Base-by-base conservation (phyloP, 2,888 invertebrate genomes). In the Ophioninae sp. region DNA sequence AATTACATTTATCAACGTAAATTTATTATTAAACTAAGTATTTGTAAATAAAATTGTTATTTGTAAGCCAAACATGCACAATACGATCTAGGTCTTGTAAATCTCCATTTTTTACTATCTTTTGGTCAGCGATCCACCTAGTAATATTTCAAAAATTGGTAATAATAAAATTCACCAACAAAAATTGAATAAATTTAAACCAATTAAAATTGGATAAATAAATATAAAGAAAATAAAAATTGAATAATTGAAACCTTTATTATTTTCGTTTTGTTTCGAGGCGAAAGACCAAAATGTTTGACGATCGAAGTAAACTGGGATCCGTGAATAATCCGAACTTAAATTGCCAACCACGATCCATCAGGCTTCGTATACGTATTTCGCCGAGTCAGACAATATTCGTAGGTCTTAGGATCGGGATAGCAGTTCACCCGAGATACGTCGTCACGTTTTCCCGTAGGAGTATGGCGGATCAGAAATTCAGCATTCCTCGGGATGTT, bases 401-500 rank as follows among this genome's bases (percentile, higher is more conserved):
- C 59, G 59, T 39, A 61, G 39, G 67, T 76, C 62, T 61, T 56
- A n/a, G 21, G 37, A 44, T 39, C 44, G 62, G 57, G 65, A 77
- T 21, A 73, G 67, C 68, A 68, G 61, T 68, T 62, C 67, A 73
- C 72, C 68, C 57, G 10, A 56, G 79, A 73, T n/a, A 73, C 62
- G 67, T 72, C 75, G 70, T 73, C 80, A 37, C 62, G 76, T 79
- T 74, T 62, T 44, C 79, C 76, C 72, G 62, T 3, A 68, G 76
- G 76, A 76, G 23, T 44, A 13, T 41, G 50, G 17, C 1, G 50
- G 6, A 68, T 73, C 41, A 56, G 10, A 69, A 83, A 73, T 80
- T 80, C 76, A 68, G 41, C 79, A 77, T 83, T 73, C 56, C 83
- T 57, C 76, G 56, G 41, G 23, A 80, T 77, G 83, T 80, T 73